Conservation (phyloP, 2,113 vertebrate genomes). For the Apus apus region DNA sequence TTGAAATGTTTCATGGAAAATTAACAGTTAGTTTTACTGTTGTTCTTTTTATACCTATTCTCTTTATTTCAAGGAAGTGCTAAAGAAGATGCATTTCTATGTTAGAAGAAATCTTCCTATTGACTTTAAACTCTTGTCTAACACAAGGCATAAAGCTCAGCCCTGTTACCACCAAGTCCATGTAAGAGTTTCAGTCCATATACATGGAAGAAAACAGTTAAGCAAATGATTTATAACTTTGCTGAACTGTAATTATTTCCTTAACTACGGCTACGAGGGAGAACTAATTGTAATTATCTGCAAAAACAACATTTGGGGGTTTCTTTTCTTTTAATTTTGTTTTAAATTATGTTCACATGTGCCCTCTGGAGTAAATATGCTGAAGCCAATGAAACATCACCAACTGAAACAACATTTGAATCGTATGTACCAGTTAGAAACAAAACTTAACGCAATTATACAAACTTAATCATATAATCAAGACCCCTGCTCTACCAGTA, state of each 20-base stretch:
- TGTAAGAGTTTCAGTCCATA: neutral
- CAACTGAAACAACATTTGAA: neutral
- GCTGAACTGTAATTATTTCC: neutral
- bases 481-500: neutral
- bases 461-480: neutral
- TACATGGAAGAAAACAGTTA: neutral
- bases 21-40: neutral
- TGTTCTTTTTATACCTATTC: neutral
- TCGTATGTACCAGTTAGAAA: neutral
- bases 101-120: neutral
- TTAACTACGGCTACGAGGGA: neutral
- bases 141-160: neutral
- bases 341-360: conserved; percentile 25
- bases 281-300: conserved; percentile 39
- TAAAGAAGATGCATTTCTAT: neutral
- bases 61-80: neutral
- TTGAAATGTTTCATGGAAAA: neutral
- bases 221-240: conserved; percentile 20
- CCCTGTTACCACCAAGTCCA: neutral
- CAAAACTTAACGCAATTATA: neutral
- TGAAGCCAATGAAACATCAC: neutral
- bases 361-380: neutral
- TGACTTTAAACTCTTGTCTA: neutral
- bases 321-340: neutral
- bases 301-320: neutral